Base-by-base conservation (phyloP, 2,797 vertebrate genomes). In the Remorina albescens region DNA sequence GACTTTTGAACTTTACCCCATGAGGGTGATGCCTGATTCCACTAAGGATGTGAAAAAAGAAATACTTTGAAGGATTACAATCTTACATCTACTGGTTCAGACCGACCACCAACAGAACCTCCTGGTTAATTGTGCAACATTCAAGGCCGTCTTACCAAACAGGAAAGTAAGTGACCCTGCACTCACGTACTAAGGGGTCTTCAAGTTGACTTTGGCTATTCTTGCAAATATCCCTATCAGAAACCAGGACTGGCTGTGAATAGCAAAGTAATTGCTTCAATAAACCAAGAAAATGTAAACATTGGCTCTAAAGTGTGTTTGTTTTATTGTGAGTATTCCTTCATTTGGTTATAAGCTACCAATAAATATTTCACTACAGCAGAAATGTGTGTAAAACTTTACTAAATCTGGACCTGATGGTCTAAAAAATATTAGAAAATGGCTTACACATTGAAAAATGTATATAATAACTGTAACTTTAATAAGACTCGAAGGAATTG, bases 91-190 rank as follows among this genome's bases (percentile, higher is more conserved):
- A 55, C 25, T 46, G 21, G 25, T 61, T 55, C 18, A n/a, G 16
- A 63, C 44, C 25, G 51, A 26, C 3, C 10, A 18, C 44, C 59
- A 62, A 66, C 1, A 47, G 25, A 39, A 30, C 13, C 19, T 23
- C 25, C 5, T 77, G 47, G 60, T 57, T 53, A 28, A 1, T 2
- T 21, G 56, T 61, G 64, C 50, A 67, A 56, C 25, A 19, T 60
- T 36, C 30, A 58, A 50, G 12, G 47, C 51, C 63, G 26, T 36
- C 18, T 58, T 55, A 66, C 19, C 9, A 41, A 42, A 19, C 28
- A 51, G 59, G 19, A 58, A 36, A 73, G 50, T 51, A 46, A 55
- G 19, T 64, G 36, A 55, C 68, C 50, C 37, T 57, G 54, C 19
- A 9, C 6, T 26, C 15, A 42, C 36, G 61, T n/a, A 30, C 39